phyloP scores from a whole-genome alignment of 2,797 vertebrate genomes.

The Sebastes paucispinis region DNA sequence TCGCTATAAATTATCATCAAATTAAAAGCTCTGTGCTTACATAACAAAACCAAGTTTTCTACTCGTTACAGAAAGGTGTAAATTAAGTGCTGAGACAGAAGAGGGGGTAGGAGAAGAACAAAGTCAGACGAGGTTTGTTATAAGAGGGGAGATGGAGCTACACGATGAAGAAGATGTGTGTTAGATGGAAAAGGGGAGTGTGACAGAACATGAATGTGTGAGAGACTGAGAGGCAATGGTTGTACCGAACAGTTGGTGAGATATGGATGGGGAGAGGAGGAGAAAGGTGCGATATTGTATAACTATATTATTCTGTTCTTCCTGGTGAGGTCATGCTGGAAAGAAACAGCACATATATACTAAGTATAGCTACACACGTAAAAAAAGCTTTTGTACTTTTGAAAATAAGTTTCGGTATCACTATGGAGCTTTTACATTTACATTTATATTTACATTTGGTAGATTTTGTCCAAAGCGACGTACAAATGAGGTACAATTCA shows the following conservation, averaged over 20 bases:
- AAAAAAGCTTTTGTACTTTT: background rate
- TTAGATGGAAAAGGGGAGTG: constrained; percentile 65
- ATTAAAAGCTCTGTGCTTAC: background rate
- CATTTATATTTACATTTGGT: background rate
- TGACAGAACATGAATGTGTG: constrained; percentile 64
- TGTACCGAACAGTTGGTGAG: constrained; percentile 64
- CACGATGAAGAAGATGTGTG: constrained; percentile 49
- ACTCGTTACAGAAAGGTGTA: background rate
- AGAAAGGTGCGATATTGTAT: constrained; percentile 56
- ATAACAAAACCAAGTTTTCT: background rate
- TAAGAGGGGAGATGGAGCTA: constrained; percentile 23
- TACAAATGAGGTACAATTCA: background rate
- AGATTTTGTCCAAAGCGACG: background rate
- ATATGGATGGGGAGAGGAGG: constrained; percentile 51
- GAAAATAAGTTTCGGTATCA: background rate
- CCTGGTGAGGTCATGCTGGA: constrained; percentile 12
- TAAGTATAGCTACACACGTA: background rate
- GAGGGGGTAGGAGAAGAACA: background rate
- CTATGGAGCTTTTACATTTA: background rate
- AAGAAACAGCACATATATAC: background rate
- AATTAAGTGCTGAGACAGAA: background rate
- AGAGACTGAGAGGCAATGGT: constrained; percentile 60
- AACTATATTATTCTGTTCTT: constrained; percentile 28
- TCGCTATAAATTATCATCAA: background rate
- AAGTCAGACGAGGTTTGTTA: constrained; percentile 13